Evolutionary conservation across 1,140 invertebrate species (phyloP).

Genomic region (Coptotermes formosanus): DNA sequence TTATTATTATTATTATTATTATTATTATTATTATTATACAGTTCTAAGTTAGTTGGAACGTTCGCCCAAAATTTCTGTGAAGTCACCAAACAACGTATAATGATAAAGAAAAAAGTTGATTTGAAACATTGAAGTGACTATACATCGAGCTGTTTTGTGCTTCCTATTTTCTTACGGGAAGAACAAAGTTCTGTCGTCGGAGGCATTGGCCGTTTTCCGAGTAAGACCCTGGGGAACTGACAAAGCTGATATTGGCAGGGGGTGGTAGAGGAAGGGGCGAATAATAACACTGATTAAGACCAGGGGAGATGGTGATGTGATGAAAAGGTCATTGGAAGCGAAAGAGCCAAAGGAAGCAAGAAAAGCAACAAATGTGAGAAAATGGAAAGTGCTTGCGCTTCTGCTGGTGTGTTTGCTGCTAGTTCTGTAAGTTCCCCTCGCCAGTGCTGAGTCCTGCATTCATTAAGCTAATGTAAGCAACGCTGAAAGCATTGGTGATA

Average conservation of each 20-base stretch:
- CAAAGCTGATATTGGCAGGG: background rate
- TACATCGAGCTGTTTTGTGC: background rate
- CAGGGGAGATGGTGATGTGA: background rate
- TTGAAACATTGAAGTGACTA: background rate
- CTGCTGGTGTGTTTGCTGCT: background rate
- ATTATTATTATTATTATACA: too few relatives aligned
- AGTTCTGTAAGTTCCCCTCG: background rate
- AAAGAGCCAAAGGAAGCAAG: too few relatives aligned
- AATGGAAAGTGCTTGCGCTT: background rate
- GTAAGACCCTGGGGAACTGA: background rate
- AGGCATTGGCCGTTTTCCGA: background rate
- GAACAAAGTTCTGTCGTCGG: background rate
- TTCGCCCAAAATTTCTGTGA: too few relatives aligned
- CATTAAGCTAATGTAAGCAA: background rate
- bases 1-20: too few relatives aligned
- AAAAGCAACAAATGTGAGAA: background rate
- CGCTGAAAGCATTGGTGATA: background rate
- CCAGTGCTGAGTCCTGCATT: background rate
- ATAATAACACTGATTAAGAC: background rate
- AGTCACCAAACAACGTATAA: too few relatives aligned
- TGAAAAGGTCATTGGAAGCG: background rate
- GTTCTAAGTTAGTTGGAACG: too few relatives aligned
- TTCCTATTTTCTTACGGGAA: background rate
- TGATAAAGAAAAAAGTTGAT: background rate
- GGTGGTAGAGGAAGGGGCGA: background rate